These are phyloP conservation scores for Lepidocyrtinus sp. DNA, from an alignment of 2,888 invertebrate genomes.

Conservation along the genomic window DNA sequence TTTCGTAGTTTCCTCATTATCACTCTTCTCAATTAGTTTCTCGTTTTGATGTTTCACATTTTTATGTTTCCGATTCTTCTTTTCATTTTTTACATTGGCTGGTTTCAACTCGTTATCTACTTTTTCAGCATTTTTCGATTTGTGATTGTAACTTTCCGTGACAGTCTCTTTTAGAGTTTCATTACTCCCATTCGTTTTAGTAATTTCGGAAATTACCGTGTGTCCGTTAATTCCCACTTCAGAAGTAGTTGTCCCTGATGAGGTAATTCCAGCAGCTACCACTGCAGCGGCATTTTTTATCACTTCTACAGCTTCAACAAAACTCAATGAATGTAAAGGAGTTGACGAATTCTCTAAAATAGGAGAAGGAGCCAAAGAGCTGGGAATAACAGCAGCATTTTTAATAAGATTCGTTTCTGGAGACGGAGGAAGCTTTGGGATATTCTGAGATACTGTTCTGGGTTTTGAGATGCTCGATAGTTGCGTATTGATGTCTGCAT, in stretches of 20 bases:
- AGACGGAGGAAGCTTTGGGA: too few species aligned
- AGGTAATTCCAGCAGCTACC: background rate
- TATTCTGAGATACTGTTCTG: too few species aligned
- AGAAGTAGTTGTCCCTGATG: background rate
- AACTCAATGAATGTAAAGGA: background rate
- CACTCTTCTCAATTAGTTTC: constrained; percentile 44
- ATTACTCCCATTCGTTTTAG: background rate
- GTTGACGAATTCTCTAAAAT: too few species aligned
- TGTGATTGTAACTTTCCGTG: constrained; percentile 19
- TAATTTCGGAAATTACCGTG: background rate
- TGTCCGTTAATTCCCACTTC: constrained; percentile 5
- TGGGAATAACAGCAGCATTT: too few species aligned
- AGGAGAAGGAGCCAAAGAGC: too few species aligned
- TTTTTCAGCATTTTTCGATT: constrained; percentile 28
- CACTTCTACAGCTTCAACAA: constrained; percentile 42
- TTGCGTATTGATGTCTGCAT: background rate
- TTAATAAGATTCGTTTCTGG: too few species aligned
- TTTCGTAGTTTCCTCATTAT: constrained; percentile 18
- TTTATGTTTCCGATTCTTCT: constrained; percentile 19
- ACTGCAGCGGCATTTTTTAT: constrained; percentile 33
- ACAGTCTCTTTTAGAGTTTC: background rate
- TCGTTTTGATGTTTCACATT: constrained; percentile 33
- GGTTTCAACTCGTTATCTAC: background rate
- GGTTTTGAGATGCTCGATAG: background rate
- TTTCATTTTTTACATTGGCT: constrained; percentile 1